phyloP scores from a whole-genome alignment of 2,888 invertebrate species.

The Yponomeuta sedellus region DNA sequence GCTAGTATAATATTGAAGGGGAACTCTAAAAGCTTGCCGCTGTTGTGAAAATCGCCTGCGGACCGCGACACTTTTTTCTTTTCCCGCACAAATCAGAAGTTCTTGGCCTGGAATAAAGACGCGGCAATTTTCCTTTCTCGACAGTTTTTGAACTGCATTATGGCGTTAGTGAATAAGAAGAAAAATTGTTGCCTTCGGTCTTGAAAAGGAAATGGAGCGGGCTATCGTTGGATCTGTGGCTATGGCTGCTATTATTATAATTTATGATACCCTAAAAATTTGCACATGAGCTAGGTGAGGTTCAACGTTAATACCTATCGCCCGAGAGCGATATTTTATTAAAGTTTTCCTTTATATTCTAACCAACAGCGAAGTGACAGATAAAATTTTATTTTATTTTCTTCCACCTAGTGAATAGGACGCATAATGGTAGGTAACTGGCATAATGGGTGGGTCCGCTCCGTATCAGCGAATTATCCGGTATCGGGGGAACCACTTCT shows the following conservation, averaged over 20 bases:
- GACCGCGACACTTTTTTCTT: constrained; percentile 37
- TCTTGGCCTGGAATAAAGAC: constrained; percentile 32
- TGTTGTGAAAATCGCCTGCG: constrained; percentile 46
- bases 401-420: not conserved
- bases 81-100: constrained; percentile 31
- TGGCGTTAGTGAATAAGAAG: constrained; percentile 13
- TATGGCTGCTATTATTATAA: not conserved
- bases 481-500: constrained; percentile 9
- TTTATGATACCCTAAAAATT: not conserved
- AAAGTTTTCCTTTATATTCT: not conserved
- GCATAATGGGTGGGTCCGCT: not conserved
- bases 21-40: constrained; percentile 39
- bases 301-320: not conserved
- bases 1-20: constrained; percentile 36
- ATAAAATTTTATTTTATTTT: not conserved
- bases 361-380: not conserved
- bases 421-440: not conserved
- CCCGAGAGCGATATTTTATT: not conserved
- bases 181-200: not conserved
- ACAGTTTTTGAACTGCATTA: constrained; percentile 26
- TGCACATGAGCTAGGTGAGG: not conserved
- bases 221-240: not conserved
- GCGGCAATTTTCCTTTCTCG: constrained; percentile 28
- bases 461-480: constrained; percentile 6
- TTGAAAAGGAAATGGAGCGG: not conserved